Evolutionary conservation across 2,797 vertebrate species (phyloP), one percentile per base, ranked within the genome.

Genomic region (Onychomys arenicola): DNA sequence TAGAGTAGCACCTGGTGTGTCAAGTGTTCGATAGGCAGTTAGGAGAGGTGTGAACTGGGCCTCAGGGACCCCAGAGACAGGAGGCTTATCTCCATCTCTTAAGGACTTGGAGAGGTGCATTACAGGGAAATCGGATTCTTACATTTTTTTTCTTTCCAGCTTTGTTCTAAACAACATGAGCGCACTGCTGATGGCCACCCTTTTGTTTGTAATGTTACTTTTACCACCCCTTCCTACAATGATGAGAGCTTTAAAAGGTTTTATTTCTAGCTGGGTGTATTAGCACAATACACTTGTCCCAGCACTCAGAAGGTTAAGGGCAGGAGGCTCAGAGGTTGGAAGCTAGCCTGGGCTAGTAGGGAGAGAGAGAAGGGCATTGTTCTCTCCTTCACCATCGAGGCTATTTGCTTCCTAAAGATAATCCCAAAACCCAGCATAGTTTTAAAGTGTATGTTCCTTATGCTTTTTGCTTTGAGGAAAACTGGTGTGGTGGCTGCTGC

Each of bases 331-430:
- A 69, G 34, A 37, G n/a, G 25, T 34, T 40, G 34, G 29, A 57
- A 81, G 65, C 55, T n/a, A 34, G 77, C 25, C n/a, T 71, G 43
- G 17, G 67, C 71, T 81, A 13, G 3, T n/a, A 49, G 40, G 37
- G 37, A 46, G 11, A 52, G 14, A 3, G 25, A 27, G 49, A 40
- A 59, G 7, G 12, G 12, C 9, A 19, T 34, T 88, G 59, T 40
- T n/a, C 4, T 29, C 16, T 49, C n/a, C 6, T 14, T 12, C 19
- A 19, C 1, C 13, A 46, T 17, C 0, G 34, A 32, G 85, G 32
- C 67, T 73, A 0, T 96, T 91, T 81, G 27, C 75, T 94, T 91
- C 65, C 59, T 90, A 67, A 65, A 90, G 77, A 63, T 83, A 85
- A 0, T 90, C 81, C 8, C 82, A 76, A 71, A 92, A 27, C 83